These are phyloP conservation scores for Syncerus caffer DNA, from an alignment of 2,797 vertebrate species.

Conservation along the genomic window DNA sequence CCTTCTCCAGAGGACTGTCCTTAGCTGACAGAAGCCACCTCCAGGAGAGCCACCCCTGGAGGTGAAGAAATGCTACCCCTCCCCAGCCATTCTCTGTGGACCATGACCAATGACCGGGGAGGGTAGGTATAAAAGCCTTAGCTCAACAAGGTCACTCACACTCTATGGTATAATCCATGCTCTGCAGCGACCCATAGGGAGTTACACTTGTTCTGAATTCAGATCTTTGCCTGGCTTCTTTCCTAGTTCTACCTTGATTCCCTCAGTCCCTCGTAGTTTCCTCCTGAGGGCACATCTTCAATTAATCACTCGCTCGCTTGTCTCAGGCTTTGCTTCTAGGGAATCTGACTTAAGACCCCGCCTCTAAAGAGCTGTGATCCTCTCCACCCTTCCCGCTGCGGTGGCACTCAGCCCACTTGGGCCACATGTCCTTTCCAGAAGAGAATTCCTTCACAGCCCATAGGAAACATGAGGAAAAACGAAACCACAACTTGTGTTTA, in stretches of 20 bases:
- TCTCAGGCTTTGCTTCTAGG: neutral
- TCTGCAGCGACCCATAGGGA: neutral
- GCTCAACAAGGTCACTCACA: accelerated
- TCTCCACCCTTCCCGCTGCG: neutral
- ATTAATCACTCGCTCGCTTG: accelerated
- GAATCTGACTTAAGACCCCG: neutral
- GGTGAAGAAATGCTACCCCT: neutral
- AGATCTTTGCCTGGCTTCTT: neutral
- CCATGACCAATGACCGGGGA: neutral
- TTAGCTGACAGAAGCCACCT: neutral
- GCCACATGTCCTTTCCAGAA: neutral
- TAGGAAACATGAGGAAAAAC: neutral
- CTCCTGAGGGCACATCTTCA: neutral
- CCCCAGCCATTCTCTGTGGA: neutral
- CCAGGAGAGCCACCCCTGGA: neutral
- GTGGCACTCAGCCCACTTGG: neutral
- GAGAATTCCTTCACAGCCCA: neutral
- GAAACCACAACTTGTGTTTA: slow-evolving; percentile 33
- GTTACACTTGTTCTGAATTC: neutral
- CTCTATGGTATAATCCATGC: accelerated
- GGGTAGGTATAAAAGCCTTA: neutral
- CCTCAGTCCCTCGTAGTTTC: neutral
- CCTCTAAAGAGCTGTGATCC: neutral
- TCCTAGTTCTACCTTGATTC: neutral
- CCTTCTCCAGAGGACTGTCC: neutral